phyloP scores from a whole-genome alignment of 2,113 vertebrate species.

The Cygnus atratus region DNA sequence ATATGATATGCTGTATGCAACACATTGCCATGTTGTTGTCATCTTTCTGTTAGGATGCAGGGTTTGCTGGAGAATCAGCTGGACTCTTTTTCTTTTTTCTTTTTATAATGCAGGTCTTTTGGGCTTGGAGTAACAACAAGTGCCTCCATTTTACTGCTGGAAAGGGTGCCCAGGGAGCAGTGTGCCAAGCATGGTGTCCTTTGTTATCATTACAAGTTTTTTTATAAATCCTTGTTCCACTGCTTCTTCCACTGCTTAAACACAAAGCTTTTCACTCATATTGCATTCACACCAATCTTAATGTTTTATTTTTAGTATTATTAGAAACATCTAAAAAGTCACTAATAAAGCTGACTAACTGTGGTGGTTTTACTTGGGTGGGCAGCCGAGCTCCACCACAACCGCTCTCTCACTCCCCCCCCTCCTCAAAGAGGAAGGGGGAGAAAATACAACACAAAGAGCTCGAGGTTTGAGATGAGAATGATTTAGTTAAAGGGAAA shows the following conservation, averaged over 20 bases:
- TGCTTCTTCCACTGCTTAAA: not conserved
- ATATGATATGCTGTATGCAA: not conserved
- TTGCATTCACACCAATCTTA: not conserved
- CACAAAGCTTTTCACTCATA: not conserved
- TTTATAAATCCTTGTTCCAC: not conserved
- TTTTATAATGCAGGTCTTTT: not conserved
- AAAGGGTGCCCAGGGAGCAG: not conserved
- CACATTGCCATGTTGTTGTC: not conserved
- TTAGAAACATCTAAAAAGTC: not conserved
- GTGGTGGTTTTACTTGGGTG: no score
- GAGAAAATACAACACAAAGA: no score
- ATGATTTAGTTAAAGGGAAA: no score
- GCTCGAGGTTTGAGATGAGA: no score
- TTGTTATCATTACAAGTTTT: not conserved
- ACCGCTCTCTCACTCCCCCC: no score
- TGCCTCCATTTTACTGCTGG: not conserved
- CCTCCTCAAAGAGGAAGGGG: no score
- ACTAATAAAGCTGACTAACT: not conserved
- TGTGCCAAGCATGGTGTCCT: not conserved
- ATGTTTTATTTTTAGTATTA: not conserved
- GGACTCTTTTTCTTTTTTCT: not conserved
- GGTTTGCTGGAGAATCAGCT: not conserved
- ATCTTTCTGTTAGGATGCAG: not conserved
- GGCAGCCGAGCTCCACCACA: no score
- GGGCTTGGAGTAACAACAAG: accelerated